These are phyloP conservation scores for Tortricodes alternella DNA, from an alignment of 2,888 invertebrate genomes.

Conservation along the genomic window DNA sequence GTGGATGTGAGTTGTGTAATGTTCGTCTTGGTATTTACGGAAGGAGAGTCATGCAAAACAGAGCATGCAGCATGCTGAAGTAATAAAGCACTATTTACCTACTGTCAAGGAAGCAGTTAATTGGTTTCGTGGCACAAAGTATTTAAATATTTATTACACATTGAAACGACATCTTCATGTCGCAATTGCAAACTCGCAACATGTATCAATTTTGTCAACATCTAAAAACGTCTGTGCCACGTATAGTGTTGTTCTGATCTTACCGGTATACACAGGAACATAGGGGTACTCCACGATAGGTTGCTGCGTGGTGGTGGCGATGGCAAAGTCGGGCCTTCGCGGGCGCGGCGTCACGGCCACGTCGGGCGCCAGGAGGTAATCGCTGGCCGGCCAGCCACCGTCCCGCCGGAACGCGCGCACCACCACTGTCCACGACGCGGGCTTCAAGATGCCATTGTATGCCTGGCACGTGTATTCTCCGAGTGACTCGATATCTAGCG, in stretches of 20 bases:
- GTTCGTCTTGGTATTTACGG: constrained; percentile 31
- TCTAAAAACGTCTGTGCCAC: too few species aligned
- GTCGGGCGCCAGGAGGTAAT: constrained; percentile 46
- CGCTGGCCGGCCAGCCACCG: constrained; percentile 58
- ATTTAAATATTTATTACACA: not conserved
- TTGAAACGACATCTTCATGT: too few species aligned
- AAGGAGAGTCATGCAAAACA: constrained; percentile 30
- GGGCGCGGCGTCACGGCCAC: constrained; percentile 37
- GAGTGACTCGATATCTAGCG: constrained; percentile 87
- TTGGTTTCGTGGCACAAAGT: constrained; percentile 17
- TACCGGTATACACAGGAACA: constrained; percentile 61
- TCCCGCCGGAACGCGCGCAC: constrained; percentile 88
- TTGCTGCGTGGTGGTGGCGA: constrained; percentile 38
- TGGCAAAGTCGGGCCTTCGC: constrained; percentile 29
- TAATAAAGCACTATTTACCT: constrained; percentile 5
- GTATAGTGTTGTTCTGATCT: constrained; percentile 46
- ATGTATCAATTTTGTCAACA: too few species aligned
- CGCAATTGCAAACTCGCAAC: too few species aligned
- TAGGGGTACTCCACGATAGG: constrained; percentile 39
- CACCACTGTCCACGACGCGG: constrained; percentile 89
- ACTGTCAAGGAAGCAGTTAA: not conserved
- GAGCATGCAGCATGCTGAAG: constrained; percentile 42
- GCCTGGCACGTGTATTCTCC: constrained; percentile 95
- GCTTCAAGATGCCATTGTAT: constrained; percentile 90
- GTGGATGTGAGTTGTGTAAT: not conserved